Base-by-base conservation (phyloP, 2,797 vertebrate genomes). In the Phataginus tetradactyla region DNA sequence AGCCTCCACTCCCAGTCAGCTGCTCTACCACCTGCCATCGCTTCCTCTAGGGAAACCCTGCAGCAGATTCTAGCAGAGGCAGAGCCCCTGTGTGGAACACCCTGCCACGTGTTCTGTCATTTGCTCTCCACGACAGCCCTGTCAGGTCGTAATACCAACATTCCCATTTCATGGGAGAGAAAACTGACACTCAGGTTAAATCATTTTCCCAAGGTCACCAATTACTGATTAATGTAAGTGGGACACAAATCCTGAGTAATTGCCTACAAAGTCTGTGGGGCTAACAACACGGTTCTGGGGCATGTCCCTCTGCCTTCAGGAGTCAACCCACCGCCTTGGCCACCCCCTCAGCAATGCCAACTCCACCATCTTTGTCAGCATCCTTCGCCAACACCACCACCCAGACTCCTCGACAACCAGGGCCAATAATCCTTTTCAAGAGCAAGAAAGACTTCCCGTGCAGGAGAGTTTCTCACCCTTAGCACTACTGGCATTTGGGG, bases 51-150 rank as follows among this genome's bases (percentile, higher is more conserved):
- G 53, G 61, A 63, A 61, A 77, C 4, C 23, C 9, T n/a, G 23
- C 39, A 4, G 17, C 64, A 53, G 49, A 39, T 42, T 68, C 20
- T 11, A 29, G 32, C 1, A 0, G 55, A 61, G 21, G 74, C 0
- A 23, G 17, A 5, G 21, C 4, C 51, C 68, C 39, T 7, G 7
- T 17, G 34, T 3, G 10, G n/a, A 57, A 14, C 8, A 57, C 20
- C 5, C 8, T 8, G 5, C 37, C 3, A 0, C 9, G 27, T 6
- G 1, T 80, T 0, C 32, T 5, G 13, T 12, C 37, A 55, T 63
- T 57, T 51, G 12, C 27, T 55, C 37, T 42, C 57, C 25, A 21
- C 8, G 34, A n/a, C 2, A 39, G 21, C 7, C 29, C 51, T 49
- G 21, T 9, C n/a, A 37, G 39, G 39, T 4, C 23, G 15, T 20